Evolutionary conservation across 2,797 vertebrate species (phyloP).

Genomic region (Paramormyrops hopkinsi): DNA sequence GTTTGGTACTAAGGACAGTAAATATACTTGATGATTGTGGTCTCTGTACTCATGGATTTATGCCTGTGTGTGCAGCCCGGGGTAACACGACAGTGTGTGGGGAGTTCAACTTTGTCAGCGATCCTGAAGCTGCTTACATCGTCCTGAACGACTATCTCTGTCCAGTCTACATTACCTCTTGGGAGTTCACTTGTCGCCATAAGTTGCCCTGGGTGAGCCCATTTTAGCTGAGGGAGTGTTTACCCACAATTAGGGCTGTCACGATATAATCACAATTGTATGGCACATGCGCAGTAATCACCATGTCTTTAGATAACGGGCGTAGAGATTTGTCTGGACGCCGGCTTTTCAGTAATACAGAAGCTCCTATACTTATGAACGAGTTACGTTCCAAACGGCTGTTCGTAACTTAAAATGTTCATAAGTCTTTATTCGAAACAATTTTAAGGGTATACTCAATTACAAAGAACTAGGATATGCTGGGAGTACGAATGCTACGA

Average conservation of each 20-base stretch:
- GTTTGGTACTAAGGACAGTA: neutral
- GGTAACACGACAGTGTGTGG: conserved; percentile 64
- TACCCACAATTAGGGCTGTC: neutral
- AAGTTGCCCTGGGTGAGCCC: conserved; percentile 62
- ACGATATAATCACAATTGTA: neutral
- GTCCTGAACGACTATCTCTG: conserved; percentile 68
- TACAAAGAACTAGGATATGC: neutral
- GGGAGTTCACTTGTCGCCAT: conserved; percentile 67
- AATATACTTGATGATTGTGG: neutral
- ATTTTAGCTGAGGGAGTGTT: neutral
- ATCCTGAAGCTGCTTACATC: conserved; percentile 71
- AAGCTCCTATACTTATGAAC: neutral
- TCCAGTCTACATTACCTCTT: conserved; percentile 64
- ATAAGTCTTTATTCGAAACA: neutral
- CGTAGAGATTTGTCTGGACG: neutral
- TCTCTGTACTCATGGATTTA: neutral
- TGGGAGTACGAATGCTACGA: neutral
- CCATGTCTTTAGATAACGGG: neutral
- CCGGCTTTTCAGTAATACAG: neutral
- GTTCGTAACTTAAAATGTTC: neutral
- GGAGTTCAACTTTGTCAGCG: conserved; percentile 69
- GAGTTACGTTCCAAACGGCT: neutral
- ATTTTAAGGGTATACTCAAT: neutral
- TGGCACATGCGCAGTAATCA: neutral
- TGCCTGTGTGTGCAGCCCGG: conserved; percentile 48